Conservation (phyloP, 2,797 vertebrate species). For the Dermochelys coriacea region DNA sequence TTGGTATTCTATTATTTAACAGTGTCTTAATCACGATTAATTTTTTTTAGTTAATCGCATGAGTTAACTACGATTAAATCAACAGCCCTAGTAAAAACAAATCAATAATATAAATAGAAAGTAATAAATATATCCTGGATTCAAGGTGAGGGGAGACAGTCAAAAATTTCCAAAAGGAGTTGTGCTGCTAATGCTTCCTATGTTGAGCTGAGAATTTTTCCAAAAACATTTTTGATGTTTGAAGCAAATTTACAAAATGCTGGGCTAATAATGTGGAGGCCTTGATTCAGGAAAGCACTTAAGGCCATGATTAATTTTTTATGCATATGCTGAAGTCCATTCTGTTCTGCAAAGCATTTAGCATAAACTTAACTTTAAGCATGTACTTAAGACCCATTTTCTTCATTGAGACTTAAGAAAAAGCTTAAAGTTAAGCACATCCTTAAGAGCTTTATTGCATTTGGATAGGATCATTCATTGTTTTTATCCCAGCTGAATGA, state of each 20-base stretch:
- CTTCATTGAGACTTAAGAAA: constrained; percentile 6
- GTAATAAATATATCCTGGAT: neutral
- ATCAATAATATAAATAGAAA: neutral
- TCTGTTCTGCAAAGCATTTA: constrained; percentile 5
- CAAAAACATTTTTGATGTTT: constrained; percentile 31
- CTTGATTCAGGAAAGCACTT: neutral
- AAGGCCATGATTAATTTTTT: neutral
- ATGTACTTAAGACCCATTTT: constrained; percentile 36
- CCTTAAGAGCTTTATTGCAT: neutral
- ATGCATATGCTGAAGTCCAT: constrained; percentile 56
- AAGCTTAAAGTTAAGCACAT: neutral
- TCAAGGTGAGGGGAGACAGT: neutral
- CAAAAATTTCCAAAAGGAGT: neutral
- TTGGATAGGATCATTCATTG: neutral
- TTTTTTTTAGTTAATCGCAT: too few relatives aligned
- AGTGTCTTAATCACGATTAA: too few relatives aligned
- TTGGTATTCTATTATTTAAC: too few relatives aligned
- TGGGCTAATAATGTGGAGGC: constrained; percentile 41
- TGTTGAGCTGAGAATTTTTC: neutral
- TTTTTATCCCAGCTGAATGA: constrained; percentile 23
- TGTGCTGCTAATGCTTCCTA: neutral
- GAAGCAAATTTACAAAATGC: constrained; percentile 47
- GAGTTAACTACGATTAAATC: too few relatives aligned
- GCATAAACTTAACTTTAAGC: neutral
- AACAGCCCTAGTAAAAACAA: neutral